Conservation (phyloP, 2,888 invertebrate species). For the Pyrrhosoma nymphula region DNA sequence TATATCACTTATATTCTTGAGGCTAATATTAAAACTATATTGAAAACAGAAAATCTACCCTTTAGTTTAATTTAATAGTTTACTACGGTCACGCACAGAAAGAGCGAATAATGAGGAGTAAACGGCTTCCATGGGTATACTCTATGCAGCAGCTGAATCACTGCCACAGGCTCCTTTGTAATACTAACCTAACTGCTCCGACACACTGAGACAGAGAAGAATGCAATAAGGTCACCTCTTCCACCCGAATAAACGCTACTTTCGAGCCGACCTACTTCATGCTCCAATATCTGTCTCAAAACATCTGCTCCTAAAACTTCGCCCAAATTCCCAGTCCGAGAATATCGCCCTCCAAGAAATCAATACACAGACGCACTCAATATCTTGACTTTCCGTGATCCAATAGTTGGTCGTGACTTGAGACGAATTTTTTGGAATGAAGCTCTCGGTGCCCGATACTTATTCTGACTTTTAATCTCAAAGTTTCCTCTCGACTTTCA, state of each 20-base stretch:
- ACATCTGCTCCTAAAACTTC: background rate
- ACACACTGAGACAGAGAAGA: background rate
- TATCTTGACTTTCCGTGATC: background rate
- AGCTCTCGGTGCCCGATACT: too few relatives aligned
- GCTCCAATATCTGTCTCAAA: background rate
- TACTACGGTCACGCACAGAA: background rate
- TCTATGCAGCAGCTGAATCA: background rate
- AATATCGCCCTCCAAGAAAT: background rate
- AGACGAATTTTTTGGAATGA: too few relatives aligned
- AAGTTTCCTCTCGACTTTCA: too few relatives aligned
- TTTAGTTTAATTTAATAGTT: too few relatives aligned
- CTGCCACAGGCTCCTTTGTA: background rate
- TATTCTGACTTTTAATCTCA: too few relatives aligned
- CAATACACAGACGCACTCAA: background rate
- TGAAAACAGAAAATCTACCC: background rate
- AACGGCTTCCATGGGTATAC: background rate
- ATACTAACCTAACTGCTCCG: background rate
- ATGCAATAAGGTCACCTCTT: background rate
- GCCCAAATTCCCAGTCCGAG: background rate
- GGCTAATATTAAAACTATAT: background rate
- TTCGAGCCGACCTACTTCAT: background rate
- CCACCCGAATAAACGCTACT: background rate
- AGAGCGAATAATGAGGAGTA: background rate
- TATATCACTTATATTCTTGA: background rate
- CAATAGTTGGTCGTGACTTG: background rate